Evolutionary conservation across 2,113 vertebrate genomes (phyloP).

Genomic region (Arenaria interpres): DNA sequence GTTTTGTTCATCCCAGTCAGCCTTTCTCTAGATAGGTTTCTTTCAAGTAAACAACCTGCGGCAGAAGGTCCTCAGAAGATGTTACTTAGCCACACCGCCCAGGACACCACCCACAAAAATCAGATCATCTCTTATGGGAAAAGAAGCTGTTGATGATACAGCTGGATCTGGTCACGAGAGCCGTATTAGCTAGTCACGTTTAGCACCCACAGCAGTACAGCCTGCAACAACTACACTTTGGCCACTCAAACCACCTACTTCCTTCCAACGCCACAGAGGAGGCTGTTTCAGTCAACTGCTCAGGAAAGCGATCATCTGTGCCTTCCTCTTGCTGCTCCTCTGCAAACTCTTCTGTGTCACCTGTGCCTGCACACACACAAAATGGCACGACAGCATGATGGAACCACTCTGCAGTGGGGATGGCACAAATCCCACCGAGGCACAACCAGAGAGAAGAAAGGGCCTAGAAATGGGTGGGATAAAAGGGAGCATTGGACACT

Average conservation of each 20-base stretch:
- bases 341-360: background rate
- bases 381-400: fast-evolving
- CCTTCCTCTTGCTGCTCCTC: background rate
- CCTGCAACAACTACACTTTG: fast-evolving
- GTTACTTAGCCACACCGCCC: background rate
- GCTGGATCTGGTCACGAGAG: background rate
- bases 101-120: background rate
- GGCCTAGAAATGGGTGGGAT: background rate
- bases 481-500: background rate
- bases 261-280: background rate
- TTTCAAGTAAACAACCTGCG: background rate
- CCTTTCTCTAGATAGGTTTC: background rate
- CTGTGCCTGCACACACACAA: background rate
- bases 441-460: background rate
- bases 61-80: background rate
- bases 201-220: fast-evolving
- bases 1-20: background rate
- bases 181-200: fast-evolving
- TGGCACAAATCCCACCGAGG: background rate
- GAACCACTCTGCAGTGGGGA: fast-evolving
- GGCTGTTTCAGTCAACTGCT: background rate
- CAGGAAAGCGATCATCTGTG: background rate
- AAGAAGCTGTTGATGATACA: background rate
- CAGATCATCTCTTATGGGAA: background rate
- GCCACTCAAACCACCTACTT: background rate